These are phyloP conservation scores for Pterocles burchelli DNA, from an alignment of 2,113 vertebrate species.

Conservation along the genomic window DNA sequence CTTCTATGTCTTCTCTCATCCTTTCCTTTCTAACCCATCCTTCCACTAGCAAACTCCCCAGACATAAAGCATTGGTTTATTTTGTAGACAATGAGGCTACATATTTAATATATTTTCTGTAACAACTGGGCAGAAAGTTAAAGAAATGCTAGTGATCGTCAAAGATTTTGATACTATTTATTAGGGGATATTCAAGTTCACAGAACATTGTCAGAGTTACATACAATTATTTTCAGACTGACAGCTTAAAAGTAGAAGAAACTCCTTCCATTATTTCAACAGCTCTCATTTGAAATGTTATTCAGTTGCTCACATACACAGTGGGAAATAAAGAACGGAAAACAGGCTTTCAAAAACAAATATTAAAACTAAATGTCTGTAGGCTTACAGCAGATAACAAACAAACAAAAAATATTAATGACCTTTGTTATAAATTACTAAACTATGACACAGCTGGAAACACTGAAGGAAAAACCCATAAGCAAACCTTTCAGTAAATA, in stretches of 20 bases:
- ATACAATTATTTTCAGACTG: not conserved
- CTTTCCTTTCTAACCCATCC: not conserved
- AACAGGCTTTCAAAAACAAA: slow-evolving; percentile 62
- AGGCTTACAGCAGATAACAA: slow-evolving; percentile 56
- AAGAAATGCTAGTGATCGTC: not conserved
- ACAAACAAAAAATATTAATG: slow-evolving; percentile 58
- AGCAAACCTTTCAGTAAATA: slow-evolving; percentile 69
- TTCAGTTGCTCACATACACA: slow-evolving; percentile 56
- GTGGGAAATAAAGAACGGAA: slow-evolving; percentile 61
- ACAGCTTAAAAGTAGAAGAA: slow-evolving; percentile 17
- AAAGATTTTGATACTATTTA: slow-evolving; percentile 1
- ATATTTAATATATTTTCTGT: not conserved
- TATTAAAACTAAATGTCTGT: slow-evolving; percentile 70
- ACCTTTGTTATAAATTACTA: slow-evolving; percentile 67
- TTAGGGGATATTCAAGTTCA: slow-evolving; percentile 15
- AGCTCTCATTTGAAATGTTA: slow-evolving; percentile 63
- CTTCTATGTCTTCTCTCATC: not conserved
- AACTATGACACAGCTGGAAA: slow-evolving; percentile 72
- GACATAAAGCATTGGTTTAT: not conserved
- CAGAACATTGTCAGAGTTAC: not conserved
- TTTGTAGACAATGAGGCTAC: not conserved
- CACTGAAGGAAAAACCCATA: slow-evolving; percentile 38
- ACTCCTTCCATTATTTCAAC: not conserved
- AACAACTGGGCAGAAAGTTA: not conserved
- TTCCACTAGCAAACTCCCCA: not conserved